These are phyloP conservation scores for Scolopax rusticola DNA, from an alignment of 2,797 vertebrate genomes.

Conservation along the genomic window DNA sequence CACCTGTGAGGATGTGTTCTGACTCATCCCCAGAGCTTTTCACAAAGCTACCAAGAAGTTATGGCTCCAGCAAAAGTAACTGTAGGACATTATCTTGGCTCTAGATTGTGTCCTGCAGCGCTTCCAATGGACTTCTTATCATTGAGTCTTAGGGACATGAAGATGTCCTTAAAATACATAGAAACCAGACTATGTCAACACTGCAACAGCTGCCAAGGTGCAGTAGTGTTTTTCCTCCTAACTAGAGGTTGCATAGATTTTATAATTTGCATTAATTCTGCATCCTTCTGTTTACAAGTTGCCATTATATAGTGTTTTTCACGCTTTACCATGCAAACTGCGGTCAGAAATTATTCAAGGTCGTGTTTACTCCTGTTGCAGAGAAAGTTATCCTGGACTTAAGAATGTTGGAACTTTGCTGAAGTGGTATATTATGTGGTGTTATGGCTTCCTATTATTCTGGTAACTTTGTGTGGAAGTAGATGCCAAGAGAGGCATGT, in stretches of 20 bases:
- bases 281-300: not conserved
- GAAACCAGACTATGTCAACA: not conserved
- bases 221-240: not conserved
- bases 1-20: not conserved
- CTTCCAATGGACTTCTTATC: not conserved
- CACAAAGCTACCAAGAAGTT: not conserved
- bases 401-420: fast-evolving
- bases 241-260: not conserved
- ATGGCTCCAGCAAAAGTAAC: not conserved
- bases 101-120: not conserved
- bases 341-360: not conserved
- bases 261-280: not conserved
- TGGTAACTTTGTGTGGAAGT: not conserved
- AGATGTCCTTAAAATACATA: not conserved
- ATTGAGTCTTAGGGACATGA: not conserved
- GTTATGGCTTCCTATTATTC: not conserved
- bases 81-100: not conserved
- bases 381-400: not conserved
- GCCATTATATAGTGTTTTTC: not conserved
- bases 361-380: not conserved
- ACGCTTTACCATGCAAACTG: not conserved
- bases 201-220: not conserved
- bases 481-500: not conserved
- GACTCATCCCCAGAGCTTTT: not conserved
- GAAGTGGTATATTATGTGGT: not conserved